Percentiles rank a stretch among this genome's conserved stretches.
phyloP scores from a whole-genome alignment of 2,113 vertebrate species.

The Eudorcas thomsonii region DNA sequence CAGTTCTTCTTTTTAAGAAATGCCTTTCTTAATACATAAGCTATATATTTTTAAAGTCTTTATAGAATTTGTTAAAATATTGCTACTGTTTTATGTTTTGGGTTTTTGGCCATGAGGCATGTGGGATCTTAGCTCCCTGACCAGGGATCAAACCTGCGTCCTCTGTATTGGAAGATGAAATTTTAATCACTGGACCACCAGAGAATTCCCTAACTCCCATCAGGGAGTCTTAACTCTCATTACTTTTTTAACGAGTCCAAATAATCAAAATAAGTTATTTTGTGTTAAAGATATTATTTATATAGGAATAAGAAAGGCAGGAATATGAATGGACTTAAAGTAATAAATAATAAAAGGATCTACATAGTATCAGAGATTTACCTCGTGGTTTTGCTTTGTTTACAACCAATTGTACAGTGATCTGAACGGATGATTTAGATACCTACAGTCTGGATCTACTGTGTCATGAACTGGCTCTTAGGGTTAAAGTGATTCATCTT shows the following conservation, averaged over 20 bases:
- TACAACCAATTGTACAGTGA: not conserved
- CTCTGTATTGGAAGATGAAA: not conserved
- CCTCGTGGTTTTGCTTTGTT: not conserved
- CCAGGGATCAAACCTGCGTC: not conserved
- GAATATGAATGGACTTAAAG: not conserved
- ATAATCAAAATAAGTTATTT: conserved; percentile 1
- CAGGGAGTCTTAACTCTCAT: not conserved
- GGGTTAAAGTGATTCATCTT: not conserved
- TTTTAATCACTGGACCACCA: not conserved
- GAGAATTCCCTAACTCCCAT: not conserved
- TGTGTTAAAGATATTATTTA: not conserved
- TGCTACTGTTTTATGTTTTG: not conserved
- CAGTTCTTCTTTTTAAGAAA: not conserved
- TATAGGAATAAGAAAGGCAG: not conserved
- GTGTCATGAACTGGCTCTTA: not conserved
- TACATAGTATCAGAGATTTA: not conserved
- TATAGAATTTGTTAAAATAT: not conserved
- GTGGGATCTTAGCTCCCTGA: not conserved
- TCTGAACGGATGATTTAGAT: not conserved
- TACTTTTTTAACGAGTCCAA: not conserved
- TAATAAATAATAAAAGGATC: not conserved
- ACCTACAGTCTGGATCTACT: not conserved
- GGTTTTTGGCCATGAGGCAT: not conserved
- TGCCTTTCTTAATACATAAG: not conserved
- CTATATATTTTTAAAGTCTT: not conserved